phyloP scores from a whole-genome alignment of 2,888 invertebrate genomes.

The Caenorhabditis sp. region DNA sequence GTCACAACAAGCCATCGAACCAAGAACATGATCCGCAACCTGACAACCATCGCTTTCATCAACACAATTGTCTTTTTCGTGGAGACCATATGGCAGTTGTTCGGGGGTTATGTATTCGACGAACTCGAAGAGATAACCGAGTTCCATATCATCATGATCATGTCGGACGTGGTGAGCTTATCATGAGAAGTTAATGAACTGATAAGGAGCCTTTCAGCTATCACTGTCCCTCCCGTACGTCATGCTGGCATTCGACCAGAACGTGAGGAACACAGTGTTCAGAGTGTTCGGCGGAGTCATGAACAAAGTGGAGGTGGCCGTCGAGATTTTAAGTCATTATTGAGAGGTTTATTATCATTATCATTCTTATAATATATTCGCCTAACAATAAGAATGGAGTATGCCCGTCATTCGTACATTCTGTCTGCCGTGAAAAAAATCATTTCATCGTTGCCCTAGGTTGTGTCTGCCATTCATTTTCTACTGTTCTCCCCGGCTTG shows the following conservation, averaged over 20 bases:
- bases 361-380: no score
- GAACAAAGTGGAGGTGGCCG: background rate
- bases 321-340: background rate
- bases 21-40: slow-evolving; percentile 4
- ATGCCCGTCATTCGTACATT: no score
- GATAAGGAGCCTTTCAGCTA: slow-evolving; percentile 12
- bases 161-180: slow-evolving; percentile 13
- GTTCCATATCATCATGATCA: background rate
- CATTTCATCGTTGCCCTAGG: no score
- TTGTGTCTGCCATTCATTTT: no score
- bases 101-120: background rate
- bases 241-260: slow-evolving; percentile 8
- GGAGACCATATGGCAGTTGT: background rate
- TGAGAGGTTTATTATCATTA: no score
- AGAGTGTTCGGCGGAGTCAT: background rate
- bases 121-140: background rate
- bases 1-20: background rate
- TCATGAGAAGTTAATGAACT: background rate
- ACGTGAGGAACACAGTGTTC: slow-evolving; percentile 1
- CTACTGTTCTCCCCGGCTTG: no score
- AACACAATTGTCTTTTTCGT: slow-evolving; percentile 11
- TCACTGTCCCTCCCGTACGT: slow-evolving; percentile 11
- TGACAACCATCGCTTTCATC: slow-evolving; percentile 11
- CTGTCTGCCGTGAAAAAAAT: no score
- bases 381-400: no score